A percentile compares a stretch with the other conserved stretches of the same genome.
Conservation (phyloP, 2,797 vertebrate species). For the Manis crassicaudata region DNA sequence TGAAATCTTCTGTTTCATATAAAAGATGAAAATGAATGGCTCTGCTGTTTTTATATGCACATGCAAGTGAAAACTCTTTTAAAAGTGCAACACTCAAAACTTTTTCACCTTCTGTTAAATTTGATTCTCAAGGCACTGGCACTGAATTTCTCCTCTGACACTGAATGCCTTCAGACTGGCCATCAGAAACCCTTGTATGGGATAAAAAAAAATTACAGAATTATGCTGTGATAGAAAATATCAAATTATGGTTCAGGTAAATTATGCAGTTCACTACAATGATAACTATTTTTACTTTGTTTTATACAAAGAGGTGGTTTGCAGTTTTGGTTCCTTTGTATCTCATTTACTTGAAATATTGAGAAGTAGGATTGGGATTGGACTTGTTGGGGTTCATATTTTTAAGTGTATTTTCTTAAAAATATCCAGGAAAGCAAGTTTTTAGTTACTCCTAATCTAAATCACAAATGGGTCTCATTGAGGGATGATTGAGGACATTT, state of each 20-base stretch:
- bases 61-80: conserved; percentile 60
- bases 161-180: neutral
- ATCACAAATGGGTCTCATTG: neutral
- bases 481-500: neutral
- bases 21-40: conserved; percentile 77
- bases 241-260: neutral
- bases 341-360: neutral
- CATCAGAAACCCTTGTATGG: neutral
- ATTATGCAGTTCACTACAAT: neutral
- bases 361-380: neutral
- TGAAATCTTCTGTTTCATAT: conserved; percentile 78
- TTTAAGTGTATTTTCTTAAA: neutral
- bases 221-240: neutral
- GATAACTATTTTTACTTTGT: neutral
- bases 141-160: neutral
- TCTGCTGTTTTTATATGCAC: conserved; percentile 77
- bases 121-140: conserved; percentile 11
- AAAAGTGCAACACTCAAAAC: conserved; percentile 63
- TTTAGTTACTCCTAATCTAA: neutral
- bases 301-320: neutral
- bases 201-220: neutral
- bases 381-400: neutral
- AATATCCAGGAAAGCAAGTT: neutral
- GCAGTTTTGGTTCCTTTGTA: neutral
- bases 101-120: conserved; percentile 73